These are phyloP conservation scores for Toxonevra muliebris DNA, from an alignment of 2,888 invertebrate genomes.

Conservation along the genomic window DNA sequence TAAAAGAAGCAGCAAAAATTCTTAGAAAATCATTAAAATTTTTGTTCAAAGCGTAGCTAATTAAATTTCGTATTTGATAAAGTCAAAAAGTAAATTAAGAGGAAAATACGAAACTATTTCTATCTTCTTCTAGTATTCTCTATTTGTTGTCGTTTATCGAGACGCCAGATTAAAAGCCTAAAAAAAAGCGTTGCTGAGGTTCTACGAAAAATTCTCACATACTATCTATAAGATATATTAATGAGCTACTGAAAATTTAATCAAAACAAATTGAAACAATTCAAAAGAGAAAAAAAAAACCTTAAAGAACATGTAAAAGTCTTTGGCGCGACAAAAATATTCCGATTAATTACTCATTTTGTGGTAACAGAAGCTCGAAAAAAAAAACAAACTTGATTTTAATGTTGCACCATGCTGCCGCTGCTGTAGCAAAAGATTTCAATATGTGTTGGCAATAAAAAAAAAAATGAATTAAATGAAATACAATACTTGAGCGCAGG, in stretches of 20 bases:
- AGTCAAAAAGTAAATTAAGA: not conserved
- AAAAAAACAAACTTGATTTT: too few relatives aligned
- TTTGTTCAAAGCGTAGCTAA: constrained; percentile 32
- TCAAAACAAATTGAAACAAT: constrained; percentile 17
- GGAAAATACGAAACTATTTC: constrained; percentile 7
- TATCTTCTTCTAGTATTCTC: not conserved
- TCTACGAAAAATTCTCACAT: not conserved
- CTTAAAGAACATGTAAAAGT: too few relatives aligned
- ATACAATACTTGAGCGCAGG: too few relatives aligned
- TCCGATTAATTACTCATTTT: constrained; percentile 19
- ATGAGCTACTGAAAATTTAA: constrained; percentile 18
- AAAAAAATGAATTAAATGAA: too few relatives aligned
- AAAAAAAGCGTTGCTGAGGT: not conserved
- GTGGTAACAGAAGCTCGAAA: constrained; percentile 13
- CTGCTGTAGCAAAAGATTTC: too few relatives aligned
- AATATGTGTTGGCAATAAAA: too few relatives aligned
- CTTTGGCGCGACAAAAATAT: not conserved
- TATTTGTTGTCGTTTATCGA: not conserved
- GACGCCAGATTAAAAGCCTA: constrained; percentile 18
- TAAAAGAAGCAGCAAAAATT: constrained; percentile 13
- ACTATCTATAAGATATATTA: constrained; percentile 21
- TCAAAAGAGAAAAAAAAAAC: too few relatives aligned
- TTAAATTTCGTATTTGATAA: constrained; percentile 17
- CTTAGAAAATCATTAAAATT: constrained; percentile 30
- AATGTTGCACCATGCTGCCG: too few relatives aligned